phyloP scores from a whole-genome alignment of 2,113 vertebrate species.

The Paraplagusia blochii region DNA sequence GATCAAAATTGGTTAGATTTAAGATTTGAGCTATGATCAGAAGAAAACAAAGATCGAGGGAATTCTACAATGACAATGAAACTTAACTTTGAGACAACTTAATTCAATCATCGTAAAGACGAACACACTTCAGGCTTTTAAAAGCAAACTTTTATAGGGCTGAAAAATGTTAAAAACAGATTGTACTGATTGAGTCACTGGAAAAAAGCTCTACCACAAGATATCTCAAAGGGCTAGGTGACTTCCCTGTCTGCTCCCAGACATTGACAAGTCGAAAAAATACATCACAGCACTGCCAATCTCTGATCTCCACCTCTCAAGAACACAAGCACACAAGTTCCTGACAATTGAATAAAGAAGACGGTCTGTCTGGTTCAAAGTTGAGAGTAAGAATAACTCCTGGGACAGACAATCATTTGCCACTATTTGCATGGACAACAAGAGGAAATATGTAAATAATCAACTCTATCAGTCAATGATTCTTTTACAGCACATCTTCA shows the following conservation, averaged over 20 bases:
- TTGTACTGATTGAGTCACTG: not conserved
- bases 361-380: slow-evolving; percentile 19
- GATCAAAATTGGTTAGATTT: slow-evolving; percentile 10
- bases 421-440: not conserved
- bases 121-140: not conserved
- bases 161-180: too few species aligned
- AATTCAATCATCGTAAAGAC: not conserved
- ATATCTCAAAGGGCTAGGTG: too few species aligned
- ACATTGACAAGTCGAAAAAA: too few species aligned
- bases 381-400: too few species aligned
- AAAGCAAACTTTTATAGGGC: too few species aligned
- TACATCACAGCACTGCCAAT: too few species aligned
- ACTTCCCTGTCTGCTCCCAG: too few species aligned
- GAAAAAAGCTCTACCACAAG: not conserved
- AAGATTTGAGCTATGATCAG: slow-evolving; percentile 20
- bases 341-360: slow-evolving; percentile 31
- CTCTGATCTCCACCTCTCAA: too few species aligned
- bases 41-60: not conserved
- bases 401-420: slow-evolving; percentile 29
- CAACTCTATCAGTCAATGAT: not conserved
- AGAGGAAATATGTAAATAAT: slow-evolving; percentile 3
- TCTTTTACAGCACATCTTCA: too few species aligned
- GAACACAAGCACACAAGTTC: slow-evolving; percentile 12
- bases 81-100: not conserved
- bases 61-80: too few species aligned